Evolutionary conservation across 2,797 vertebrate species (phyloP).

Genomic region (Spatula clypeata): DNA sequence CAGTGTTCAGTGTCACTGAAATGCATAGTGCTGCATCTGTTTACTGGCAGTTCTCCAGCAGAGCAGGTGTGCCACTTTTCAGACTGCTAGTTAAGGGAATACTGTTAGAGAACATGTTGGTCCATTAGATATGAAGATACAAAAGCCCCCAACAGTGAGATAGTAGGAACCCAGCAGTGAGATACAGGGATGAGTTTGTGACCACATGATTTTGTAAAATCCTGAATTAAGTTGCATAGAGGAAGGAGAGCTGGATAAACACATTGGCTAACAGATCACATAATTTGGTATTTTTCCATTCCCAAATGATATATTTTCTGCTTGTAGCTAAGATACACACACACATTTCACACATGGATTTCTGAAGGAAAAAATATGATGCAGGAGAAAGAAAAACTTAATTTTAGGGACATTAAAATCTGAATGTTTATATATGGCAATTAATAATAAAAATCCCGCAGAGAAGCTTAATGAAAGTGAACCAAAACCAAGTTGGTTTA

Average conservation of each 20-base stretch:
- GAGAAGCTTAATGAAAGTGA: neutral
- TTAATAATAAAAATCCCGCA: neutral
- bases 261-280: neutral
- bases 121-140: neutral
- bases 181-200: neutral
- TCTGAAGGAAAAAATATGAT: neutral
- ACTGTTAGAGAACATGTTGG: neutral
- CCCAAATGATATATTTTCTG: neutral
- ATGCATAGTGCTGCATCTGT: neutral
- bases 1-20: neutral
- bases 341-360: neutral
- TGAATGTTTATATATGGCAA: neutral
- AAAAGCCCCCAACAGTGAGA: neutral
- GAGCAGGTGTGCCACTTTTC: conserved; percentile 24
- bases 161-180: neutral
- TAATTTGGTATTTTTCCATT: neutral
- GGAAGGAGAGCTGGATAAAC: neutral
- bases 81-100: neutral
- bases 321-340: neutral
- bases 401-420: neutral
- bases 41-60: conserved; percentile 16
- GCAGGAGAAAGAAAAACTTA: neutral
- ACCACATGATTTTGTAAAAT: neutral
- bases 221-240: neutral
- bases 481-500: neutral